Base-by-base conservation (phyloP, 2,888 invertebrate genomes). In the Seira ritae region DNA sequence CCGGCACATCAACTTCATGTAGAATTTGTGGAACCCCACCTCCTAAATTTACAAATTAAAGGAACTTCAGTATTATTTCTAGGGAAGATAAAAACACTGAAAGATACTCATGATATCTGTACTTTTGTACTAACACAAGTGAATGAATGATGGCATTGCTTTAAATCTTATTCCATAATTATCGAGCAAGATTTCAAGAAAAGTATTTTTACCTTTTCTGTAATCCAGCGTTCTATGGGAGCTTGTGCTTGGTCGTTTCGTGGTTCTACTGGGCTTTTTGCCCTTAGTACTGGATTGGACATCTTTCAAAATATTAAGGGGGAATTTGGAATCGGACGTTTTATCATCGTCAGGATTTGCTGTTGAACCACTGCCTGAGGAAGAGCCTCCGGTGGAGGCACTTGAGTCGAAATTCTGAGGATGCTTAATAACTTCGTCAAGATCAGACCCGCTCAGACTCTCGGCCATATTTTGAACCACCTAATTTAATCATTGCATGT, bases 1-100 rank as follows among this genome's bases (percentile, higher is more conserved):
- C 94, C 46, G 97, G 97, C 23, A 97, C 97, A 92, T 94, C 92
- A 0, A 97, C 97, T 92, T 97, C 96, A 91, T 97, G 97, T 31
- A 97, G 91, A 1, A 96, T 94, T 2, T 96, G 95, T 0, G 97
- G 97, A 1, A 97, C 96, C 12, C 96, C 96, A 15, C 97, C 97
- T 10, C 92, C 93, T 93, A 88, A 3, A 85, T 85, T n/a, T n/a
- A n/a, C n/a, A n/a, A n/a, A n/a, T n/a, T n/a, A 68, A 22, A 8
- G 20, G 24, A 68, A n/a, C 24, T 4, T 24, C 24, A 8, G 20
- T 15, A n/a, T 6, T 70, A 6, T 22, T 22, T 22, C 4, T 24
- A 23, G 55, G 55, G 24, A 42, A 50, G 4, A 46, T 46, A 71
- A 71, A n/a, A 12, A 8, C 12, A 22, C 17, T 12, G 17, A 10